These are phyloP conservation scores for Eriocheir sinensis DNA, from an alignment of 1,140 invertebrate species.

Conservation along the genomic window DNA sequence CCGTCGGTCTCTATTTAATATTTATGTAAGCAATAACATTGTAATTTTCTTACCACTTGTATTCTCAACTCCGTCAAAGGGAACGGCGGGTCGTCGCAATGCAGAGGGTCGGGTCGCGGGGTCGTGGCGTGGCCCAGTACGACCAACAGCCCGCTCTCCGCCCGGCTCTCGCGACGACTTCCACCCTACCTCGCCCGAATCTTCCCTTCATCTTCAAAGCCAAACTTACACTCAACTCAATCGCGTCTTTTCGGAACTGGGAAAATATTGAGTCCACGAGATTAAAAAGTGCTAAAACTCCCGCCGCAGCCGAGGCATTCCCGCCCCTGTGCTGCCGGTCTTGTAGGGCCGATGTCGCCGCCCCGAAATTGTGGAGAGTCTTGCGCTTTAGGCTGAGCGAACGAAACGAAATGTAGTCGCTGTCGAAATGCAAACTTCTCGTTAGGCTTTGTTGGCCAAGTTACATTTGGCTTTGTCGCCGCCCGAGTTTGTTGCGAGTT, in stretches of 20 bases:
- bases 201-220: slow-evolving; percentile 73
- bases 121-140: neutral
- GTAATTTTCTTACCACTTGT: slow-evolving; percentile 74
- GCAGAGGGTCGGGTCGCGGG: slow-evolving; percentile 57
- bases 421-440: slow-evolving; percentile 72
- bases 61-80: slow-evolving; percentile 70
- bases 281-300: slow-evolving; percentile 74
- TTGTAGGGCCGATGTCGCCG: neutral
- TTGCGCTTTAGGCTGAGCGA: slow-evolving; percentile 47
- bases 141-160: too few species aligned
- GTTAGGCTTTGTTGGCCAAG: slow-evolving; percentile 71
- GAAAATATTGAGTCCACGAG: slow-evolving; percentile 68
- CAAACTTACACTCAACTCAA: slow-evolving; percentile 75
- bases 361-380: neutral
- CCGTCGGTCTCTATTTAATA: slow-evolving; percentile 29
- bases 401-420: slow-evolving; percentile 67
- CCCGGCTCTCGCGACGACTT: neutral
- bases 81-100: slow-evolving; percentile 70
- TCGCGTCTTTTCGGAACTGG: slow-evolving; percentile 72
- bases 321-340: neutral
- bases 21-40: slow-evolving; percentile 75
- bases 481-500: slow-evolving; percentile 67
- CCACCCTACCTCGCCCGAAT: slow-evolving; percentile 38
- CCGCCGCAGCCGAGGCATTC: neutral
- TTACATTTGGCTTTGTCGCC: slow-evolving; percentile 73